Base-by-base conservation (phyloP, 2,113 vertebrate genomes). In the Hypanus sabinus region DNA sequence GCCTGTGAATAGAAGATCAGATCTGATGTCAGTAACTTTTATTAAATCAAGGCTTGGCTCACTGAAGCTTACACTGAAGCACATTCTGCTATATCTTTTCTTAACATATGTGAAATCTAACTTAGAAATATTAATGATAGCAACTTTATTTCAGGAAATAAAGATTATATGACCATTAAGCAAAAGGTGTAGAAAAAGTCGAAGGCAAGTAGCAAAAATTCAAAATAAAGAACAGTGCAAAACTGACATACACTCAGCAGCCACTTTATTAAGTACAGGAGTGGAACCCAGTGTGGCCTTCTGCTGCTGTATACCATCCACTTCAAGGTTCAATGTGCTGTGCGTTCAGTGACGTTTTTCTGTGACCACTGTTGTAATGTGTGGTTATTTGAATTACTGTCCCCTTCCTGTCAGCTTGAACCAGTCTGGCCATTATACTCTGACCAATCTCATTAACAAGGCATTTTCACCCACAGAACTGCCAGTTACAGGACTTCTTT, bases 1-100 rank as follows among this genome's bases (percentile, higher is more conserved):
- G 97, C 97, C 99, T 99, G 96, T 94, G 95, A 96, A 77, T 94
- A 77, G 92, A 75, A 94, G 12, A 94, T 70, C 73, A 92, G 12
- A 62, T 22, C 14, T 27, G 30, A 36, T 65, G 60, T 90, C 85
- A 90, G 60, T 9, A n/a, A 90, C 8, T 18, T 71, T 55, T 20
- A 65, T 90, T n/a, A 33, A n/a, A 90, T 36, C 60, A 33, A 30
- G 60, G 14, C 22, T 65, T 88, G 30, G 60, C 16, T 36, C 85
- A 38, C 1, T 33, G 22, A 46, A 30, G 60, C 14, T 90, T 6
- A 90, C 60, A 90, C 4, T 33, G 12, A 65, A 65, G 8, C 85
- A 70, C 33, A 93, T 6, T 93, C 36, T 46, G 36, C 65, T 46
- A 30, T 7, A 65, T 2, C 85, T 12, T 70, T 36, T 92, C 65